A percentile compares a stretch with the other conserved stretches of the same genome.
Conservation (phyloP, 2,888 invertebrate genomes). For the Eupithecia subumbrata region DNA sequence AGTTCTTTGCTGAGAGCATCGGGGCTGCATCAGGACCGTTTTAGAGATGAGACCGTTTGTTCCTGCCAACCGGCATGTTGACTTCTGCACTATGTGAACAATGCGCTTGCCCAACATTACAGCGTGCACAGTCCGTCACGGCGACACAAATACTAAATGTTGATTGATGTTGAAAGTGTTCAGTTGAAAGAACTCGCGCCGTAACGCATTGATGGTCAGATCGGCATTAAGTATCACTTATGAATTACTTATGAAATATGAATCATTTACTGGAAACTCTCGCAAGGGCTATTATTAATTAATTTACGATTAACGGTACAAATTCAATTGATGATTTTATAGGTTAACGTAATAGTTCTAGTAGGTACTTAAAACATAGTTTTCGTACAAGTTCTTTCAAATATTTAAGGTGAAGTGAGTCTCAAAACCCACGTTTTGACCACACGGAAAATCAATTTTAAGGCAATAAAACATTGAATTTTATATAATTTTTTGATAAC, state of each 20-base stretch:
- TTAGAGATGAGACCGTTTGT: constrained; percentile 67
- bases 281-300: neutral
- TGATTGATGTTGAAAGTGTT: constrained; percentile 59
- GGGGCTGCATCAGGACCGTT: constrained; percentile 70
- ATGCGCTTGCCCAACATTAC: constrained; percentile 65
- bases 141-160: constrained; percentile 68
- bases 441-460: too few relatives aligned
- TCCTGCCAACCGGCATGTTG: constrained; percentile 74
- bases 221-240: constrained; percentile 40
- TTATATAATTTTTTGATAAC: too few relatives aligned
- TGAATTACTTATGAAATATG: constrained; percentile 18
- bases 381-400: neutral
- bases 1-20: constrained; percentile 71
- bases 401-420: too few relatives aligned
- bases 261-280: constrained; percentile 41
- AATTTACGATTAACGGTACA: neutral
- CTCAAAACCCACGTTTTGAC: too few relatives aligned
- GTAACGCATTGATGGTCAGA: constrained; percentile 46
- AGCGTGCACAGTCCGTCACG: constrained; percentile 48
- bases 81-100: constrained; percentile 77
- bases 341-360: neutral
- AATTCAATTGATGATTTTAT: neutral
- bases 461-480: too few relatives aligned
- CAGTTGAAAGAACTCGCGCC: constrained; percentile 65
- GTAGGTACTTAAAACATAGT: neutral